phyloP scores from a whole-genome alignment of 2,797 vertebrate genomes.

The Hippopotamyrus pictus region DNA sequence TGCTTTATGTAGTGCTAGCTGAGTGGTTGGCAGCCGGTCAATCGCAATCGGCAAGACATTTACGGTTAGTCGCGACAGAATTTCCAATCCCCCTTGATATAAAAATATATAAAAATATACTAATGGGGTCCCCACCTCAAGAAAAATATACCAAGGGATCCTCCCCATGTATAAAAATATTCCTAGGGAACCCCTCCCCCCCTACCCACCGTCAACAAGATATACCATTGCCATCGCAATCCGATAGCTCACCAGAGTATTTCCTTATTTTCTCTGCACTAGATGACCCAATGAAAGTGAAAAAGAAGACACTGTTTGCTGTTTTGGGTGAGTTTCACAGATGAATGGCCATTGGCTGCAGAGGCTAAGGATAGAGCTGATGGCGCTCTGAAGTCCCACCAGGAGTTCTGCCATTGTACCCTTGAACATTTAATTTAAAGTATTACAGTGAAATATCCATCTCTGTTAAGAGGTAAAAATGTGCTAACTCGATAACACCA shows the following conservation, averaged over 20 bases:
- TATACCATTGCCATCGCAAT: not conserved
- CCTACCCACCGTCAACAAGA: not conserved
- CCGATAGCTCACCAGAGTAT: not conserved
- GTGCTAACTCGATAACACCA: not conserved
- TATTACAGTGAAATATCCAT: not conserved
- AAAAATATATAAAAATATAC: not conserved
- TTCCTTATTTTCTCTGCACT: not conserved
- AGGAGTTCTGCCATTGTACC: not conserved
- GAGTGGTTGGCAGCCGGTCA: not conserved
- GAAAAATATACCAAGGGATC: not conserved
- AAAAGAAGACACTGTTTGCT: not conserved
- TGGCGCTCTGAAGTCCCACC: not conserved
- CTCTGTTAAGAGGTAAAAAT: not conserved
- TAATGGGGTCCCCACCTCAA: not conserved
- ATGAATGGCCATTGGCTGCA: not conserved
- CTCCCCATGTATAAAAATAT: not conserved
- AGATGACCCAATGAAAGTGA: not conserved
- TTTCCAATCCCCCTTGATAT: not conserved
- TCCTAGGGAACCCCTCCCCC: not conserved
- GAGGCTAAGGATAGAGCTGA: not conserved
- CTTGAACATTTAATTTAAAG: not conserved
- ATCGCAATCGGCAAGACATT: not conserved
- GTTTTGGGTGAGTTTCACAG: not conserved
- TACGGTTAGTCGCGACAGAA: not conserved
- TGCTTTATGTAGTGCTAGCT: not conserved